A percentile compares a stretch with the other conserved stretches of the same genome.
Conservation (phyloP, 2,888 invertebrate genomes). For the Leptinotarsa juncta region DNA sequence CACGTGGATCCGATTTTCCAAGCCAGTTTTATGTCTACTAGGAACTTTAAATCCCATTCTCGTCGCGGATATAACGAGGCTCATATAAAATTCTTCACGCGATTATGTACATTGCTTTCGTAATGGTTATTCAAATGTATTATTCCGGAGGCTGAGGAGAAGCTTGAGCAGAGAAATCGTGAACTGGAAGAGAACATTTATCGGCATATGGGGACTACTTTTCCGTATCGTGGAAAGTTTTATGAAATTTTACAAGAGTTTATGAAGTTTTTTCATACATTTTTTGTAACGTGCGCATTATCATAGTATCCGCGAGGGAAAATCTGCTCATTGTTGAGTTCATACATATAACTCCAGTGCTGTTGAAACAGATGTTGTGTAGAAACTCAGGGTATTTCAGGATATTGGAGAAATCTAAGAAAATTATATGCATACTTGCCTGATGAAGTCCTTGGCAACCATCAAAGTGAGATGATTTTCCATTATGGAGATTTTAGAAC, state of each 20-base stretch:
- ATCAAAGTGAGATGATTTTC: no score
- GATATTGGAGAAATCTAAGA: no score
- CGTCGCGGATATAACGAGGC: background rate
- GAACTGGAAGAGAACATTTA: conserved; percentile 8
- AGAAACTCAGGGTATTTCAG: no score
- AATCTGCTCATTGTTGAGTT: background rate
- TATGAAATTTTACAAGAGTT: conserved; percentile 15
- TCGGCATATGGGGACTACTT: conserved; percentile 14
- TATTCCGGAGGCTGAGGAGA: background rate
- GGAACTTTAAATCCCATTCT: conserved; percentile 1
- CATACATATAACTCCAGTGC: no score
- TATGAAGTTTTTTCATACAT: conserved; percentile 2
- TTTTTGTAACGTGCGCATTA: background rate
- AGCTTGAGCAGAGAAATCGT: conserved; percentile 14
- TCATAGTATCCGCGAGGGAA: background rate
- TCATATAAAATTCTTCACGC: conserved; percentile 15
- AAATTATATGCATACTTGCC: no score
- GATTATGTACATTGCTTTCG: conserved; percentile 19
- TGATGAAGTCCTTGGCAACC: no score
- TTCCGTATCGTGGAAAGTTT: conserved; percentile 18
- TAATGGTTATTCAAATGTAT: conserved; percentile 17
- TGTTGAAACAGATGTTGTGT: no score
- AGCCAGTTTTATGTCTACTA: background rate
- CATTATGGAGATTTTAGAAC: no score
- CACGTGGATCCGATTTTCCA: background rate